phyloP scores from a whole-genome alignment of 2,113 vertebrate genomes.

The Heloderma charlesbogerti region DNA sequence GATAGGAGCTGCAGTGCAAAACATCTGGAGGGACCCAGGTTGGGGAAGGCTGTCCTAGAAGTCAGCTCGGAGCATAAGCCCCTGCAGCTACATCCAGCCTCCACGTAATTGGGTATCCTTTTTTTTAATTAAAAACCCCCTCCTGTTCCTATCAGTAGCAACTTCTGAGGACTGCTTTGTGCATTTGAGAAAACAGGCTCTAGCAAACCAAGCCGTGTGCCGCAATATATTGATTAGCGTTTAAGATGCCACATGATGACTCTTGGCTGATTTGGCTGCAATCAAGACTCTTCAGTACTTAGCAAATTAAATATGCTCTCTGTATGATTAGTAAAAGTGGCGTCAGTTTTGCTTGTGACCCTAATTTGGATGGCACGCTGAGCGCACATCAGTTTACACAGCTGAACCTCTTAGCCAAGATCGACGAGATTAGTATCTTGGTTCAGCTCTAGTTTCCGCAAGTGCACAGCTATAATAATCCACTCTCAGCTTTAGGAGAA shows the following conservation, averaged over 20 bases:
- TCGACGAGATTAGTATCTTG: neutral
- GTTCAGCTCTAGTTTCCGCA: neutral
- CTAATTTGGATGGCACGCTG: neutral
- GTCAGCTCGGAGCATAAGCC: too few relatives aligned
- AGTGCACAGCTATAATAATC: neutral
- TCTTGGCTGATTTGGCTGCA: neutral
- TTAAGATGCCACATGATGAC: neutral
- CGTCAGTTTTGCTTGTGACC: neutral
- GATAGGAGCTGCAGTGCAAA: too few relatives aligned
- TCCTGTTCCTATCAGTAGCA: neutral
- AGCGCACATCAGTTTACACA: neutral
- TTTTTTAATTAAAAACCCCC: neutral
- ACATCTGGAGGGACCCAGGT: too few relatives aligned
- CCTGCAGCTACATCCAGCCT: too few relatives aligned
- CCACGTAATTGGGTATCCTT: too few relatives aligned
- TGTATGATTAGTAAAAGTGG: rapidly evolving
- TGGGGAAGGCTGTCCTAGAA: too few relatives aligned
- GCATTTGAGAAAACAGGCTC: neutral
- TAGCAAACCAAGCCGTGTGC: neutral
- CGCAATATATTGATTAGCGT: too few relatives aligned
- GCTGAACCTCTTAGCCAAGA: neutral
- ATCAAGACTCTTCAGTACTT: neutral
- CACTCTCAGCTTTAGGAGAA: neutral
- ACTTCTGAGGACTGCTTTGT: too few relatives aligned
- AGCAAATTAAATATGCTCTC: neutral